Evolutionary conservation across 1,140 invertebrate genomes (phyloP).

Genomic region (Cyphomyrmex costatus): DNA sequence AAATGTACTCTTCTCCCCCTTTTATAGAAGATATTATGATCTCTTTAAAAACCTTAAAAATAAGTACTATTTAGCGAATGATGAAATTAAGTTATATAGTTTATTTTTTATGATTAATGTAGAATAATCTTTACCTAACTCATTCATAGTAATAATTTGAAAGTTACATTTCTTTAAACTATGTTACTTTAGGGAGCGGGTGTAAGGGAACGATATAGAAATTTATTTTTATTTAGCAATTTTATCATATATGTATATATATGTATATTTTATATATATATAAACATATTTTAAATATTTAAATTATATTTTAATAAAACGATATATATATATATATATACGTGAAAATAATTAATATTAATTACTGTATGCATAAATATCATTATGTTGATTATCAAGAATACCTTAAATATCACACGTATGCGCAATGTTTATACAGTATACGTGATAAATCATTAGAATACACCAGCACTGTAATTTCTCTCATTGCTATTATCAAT

Average conservation of each 20-base stretch:
- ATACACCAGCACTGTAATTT: conserved; percentile 64
- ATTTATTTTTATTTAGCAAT: neutral
- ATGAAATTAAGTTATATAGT: too few relatives aligned
- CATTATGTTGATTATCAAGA: conserved; percentile 24
- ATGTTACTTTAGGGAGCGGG: too few relatives aligned
- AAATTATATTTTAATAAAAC: conserved; percentile 19
- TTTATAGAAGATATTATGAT: too few relatives aligned
- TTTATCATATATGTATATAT: neutral
- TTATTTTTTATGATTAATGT: too few relatives aligned
- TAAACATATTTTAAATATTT: neutral
- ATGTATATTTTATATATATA: neutral
- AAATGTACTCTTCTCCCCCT: too few relatives aligned
- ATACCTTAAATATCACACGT: conserved; percentile 25
- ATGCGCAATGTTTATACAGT: conserved; percentile 43
- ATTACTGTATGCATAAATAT: conserved; percentile 17
- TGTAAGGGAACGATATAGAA: neutral
- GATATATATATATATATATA: neutral
- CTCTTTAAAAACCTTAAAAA: too few relatives aligned
- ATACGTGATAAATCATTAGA: conserved; percentile 62
- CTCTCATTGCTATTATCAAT: conserved; percentile 72
- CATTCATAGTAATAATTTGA: too few relatives aligned
- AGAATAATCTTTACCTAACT: too few relatives aligned
- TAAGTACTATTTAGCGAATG: too few relatives aligned
- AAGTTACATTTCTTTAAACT: too few relatives aligned
- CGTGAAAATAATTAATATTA: neutral